These are phyloP conservation scores for Acanthiza pusilla DNA, from an alignment of 2,797 vertebrate genomes.

Conservation along the genomic window DNA sequence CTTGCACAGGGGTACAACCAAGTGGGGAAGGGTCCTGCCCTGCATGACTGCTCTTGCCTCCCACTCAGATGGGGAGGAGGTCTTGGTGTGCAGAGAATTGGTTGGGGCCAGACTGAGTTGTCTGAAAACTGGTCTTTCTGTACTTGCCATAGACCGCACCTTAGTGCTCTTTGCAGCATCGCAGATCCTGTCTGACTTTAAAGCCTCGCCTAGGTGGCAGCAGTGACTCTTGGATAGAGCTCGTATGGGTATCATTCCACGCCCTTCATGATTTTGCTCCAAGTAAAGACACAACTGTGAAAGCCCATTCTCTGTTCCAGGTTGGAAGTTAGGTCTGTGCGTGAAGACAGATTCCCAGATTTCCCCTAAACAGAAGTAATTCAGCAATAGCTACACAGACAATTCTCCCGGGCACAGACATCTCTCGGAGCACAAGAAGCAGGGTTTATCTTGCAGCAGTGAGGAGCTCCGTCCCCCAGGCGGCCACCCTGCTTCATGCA, in stretches of 20 bases:
- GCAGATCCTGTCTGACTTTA: not conserved
- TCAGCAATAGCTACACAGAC: not conserved
- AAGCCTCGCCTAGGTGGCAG: slow-evolving; percentile 33
- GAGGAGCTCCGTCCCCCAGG: not conserved
- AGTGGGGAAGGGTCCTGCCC: not conserved
- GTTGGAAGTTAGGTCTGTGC: not conserved
- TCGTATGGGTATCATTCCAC: not conserved
- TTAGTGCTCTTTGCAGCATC: not conserved
- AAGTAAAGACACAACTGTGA: not conserved
- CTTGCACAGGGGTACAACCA: not conserved
- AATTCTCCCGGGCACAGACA: not conserved
- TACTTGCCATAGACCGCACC: not conserved
- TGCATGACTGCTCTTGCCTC: rapidly evolving
- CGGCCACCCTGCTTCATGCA: not conserved
- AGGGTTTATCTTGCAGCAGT: not conserved
- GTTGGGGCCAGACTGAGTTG: not conserved
- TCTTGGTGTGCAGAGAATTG: not conserved
- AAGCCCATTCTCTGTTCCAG: not conserved
- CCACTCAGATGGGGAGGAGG: not conserved
- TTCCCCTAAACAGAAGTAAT: not conserved
- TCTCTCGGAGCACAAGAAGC: not conserved
- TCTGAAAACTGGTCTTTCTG: not conserved
- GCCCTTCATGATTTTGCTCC: not conserved
- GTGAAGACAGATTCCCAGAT: not conserved
- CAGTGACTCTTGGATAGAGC: not conserved